phyloP scores from a whole-genome alignment of 1,140 invertebrate species.

The Lepidurus couesii region DNA sequence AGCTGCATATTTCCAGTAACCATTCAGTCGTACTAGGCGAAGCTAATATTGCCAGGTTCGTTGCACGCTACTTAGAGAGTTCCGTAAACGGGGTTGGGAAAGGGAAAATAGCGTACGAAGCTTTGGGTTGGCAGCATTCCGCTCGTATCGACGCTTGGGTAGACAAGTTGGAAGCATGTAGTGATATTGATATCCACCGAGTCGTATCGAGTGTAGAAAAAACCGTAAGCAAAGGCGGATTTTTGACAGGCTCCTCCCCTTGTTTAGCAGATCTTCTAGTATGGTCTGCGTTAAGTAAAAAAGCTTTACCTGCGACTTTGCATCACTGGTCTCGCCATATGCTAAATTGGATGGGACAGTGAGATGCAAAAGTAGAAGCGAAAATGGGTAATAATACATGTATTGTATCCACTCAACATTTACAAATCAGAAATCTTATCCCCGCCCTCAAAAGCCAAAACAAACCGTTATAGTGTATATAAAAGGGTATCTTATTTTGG shows the following conservation, averaged over 20 bases:
- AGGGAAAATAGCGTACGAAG: background rate
- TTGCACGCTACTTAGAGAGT: background rate
- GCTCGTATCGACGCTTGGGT: background rate
- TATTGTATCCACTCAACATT: conserved; percentile 1
- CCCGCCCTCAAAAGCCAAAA: background rate
- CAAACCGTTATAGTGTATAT: background rate
- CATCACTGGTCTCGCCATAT: background rate
- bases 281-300: background rate
- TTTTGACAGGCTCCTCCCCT: background rate
- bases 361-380: background rate
- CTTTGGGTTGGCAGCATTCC: conserved; percentile 11
- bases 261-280: background rate
- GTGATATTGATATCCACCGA: background rate
- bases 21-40: background rate
- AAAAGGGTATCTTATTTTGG: background rate
- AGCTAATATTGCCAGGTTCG: background rate
- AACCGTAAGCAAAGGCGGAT: background rate
- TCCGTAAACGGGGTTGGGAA: background rate
- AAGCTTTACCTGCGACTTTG: background rate
- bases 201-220: background rate
- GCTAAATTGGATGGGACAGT: background rate
- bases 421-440: background rate
- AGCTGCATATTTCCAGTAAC: background rate
- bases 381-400: conserved; percentile 4
- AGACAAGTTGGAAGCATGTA: background rate